A percentile compares a stretch with the other conserved stretches of the same genome.
phyloP scores from a whole-genome alignment of 2,113 vertebrate species.

The Phrynosoma platyrhinos region DNA sequence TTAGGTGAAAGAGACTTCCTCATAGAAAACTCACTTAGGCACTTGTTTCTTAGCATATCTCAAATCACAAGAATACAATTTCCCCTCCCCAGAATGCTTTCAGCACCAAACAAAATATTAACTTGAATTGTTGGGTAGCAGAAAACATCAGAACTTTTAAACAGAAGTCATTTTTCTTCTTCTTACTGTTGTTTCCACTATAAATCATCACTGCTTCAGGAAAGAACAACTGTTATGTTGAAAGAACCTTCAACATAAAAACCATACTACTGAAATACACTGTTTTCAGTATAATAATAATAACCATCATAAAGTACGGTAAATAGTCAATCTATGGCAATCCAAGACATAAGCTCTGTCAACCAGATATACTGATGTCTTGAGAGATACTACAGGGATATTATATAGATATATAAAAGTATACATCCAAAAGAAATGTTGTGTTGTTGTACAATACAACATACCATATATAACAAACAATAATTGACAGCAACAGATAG shows the following conservation, averaged over 20 bases:
- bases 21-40: constrained; percentile 68
- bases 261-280: constrained; percentile 54
- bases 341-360: constrained; percentile 60
- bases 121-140: constrained; percentile 72
- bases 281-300: constrained; percentile 53
- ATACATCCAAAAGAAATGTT: constrained; percentile 44
- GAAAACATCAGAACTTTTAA: constrained; percentile 74
- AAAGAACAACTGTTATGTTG: background rate
- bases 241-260: constrained; percentile 49
- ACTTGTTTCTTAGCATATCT: constrained; percentile 65
- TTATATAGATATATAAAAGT: constrained; percentile 56
- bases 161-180: constrained; percentile 74
- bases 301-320: constrained; percentile 47
- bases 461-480: constrained; percentile 59
- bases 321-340: constrained; percentile 51
- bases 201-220: constrained; percentile 60
- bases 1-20: constrained; percentile 54
- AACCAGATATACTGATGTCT: constrained; percentile 61
- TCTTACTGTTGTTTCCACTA: constrained; percentile 68
- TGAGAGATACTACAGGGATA: constrained; percentile 34
- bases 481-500: constrained; percentile 56
- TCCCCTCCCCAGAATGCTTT: constrained; percentile 66
- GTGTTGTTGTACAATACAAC: constrained; percentile 50
- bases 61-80: constrained; percentile 68
- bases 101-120: constrained; percentile 67